Evolutionary conservation across 2,113 vertebrate genomes (phyloP).

Genomic region (Motacilla tschutschensis): DNA sequence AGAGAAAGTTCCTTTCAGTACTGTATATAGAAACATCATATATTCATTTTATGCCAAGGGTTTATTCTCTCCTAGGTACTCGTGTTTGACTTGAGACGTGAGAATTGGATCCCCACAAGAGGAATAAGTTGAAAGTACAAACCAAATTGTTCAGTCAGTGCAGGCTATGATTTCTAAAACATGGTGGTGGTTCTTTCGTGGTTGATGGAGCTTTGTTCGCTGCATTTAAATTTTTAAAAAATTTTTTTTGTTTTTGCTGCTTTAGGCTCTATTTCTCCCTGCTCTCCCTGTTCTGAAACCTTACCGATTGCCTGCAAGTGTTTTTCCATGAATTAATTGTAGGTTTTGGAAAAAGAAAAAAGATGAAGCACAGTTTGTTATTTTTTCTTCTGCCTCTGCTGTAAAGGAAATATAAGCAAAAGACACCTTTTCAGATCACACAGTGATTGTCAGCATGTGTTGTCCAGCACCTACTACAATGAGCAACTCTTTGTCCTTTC

Average conservation of each 20-base stretch:
- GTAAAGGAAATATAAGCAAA: neutral
- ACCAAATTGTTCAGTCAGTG: neutral
- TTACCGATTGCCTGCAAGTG: accelerated
- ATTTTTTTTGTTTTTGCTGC: neutral
- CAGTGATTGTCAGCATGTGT: neutral
- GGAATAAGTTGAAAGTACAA: neutral
- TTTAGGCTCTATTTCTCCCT: neutral
- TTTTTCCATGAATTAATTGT: neutral
- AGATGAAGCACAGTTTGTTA: neutral
- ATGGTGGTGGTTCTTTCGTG: neutral
- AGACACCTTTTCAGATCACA: neutral
- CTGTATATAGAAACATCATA: neutral
- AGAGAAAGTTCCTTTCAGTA: neutral
- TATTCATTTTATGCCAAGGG: neutral
- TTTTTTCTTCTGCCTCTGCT: neutral
- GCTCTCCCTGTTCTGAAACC: neutral
- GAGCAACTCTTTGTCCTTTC: neutral
- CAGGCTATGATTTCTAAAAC: neutral
- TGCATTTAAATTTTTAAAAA: too few relatives aligned
- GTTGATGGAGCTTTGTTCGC: neutral
- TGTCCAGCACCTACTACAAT: neutral
- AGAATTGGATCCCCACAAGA: neutral
- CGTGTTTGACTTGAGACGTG: neutral
- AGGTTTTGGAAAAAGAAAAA: neutral
- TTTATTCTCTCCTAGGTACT: neutral